Conservation (phyloP, 2,888 invertebrate species). For the Punctoribates punctum region DNA sequence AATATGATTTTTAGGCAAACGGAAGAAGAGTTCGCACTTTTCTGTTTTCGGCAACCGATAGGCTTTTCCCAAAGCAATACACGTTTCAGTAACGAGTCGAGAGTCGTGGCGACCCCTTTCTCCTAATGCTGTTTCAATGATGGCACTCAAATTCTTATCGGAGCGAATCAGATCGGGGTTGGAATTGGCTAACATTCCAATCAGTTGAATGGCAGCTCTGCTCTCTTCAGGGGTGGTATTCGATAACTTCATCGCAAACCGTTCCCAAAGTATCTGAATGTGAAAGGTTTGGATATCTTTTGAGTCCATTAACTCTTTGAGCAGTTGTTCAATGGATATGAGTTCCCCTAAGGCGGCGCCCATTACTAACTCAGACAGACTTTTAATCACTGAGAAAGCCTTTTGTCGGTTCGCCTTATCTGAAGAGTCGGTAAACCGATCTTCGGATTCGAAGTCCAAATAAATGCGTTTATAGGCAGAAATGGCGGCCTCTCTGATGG, state of each 20-base stretch:
- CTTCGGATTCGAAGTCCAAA: slow-evolving; percentile 46
- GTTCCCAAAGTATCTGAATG: slow-evolving; percentile 73
- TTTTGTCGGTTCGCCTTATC: slow-evolving; percentile 48
- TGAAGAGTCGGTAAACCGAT: neutral
- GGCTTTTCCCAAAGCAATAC: slow-evolving; percentile 59
- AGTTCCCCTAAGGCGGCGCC: slow-evolving; percentile 62
- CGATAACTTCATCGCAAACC: slow-evolving; percentile 67
- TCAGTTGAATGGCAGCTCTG: slow-evolving; percentile 67
- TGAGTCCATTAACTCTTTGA: slow-evolving; percentile 62
- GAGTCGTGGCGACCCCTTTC: slow-evolving; percentile 58
- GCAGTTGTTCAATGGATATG: slow-evolving; percentile 62
- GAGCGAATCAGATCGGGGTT: slow-evolving; percentile 54
- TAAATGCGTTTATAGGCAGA: slow-evolving; percentile 72
- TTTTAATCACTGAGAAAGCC: slow-evolving; percentile 60
- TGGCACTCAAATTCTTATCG: slow-evolving; percentile 64
- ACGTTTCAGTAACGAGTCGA: slow-evolving; percentile 61
- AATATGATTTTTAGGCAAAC: slow-evolving; percentile 58
- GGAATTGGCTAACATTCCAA: slow-evolving; percentile 69
- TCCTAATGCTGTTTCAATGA: slow-evolving; percentile 69
- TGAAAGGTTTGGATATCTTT: slow-evolving; percentile 59
- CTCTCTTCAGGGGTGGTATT: slow-evolving; percentile 68
- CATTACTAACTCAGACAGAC: slow-evolving; percentile 60
- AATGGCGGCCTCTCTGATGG: slow-evolving; percentile 66
- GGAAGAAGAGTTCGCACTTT: slow-evolving; percentile 50
- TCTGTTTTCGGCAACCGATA: slow-evolving; percentile 51